Evolutionary conservation across 2,113 vertebrate genomes (phyloP), one percentile per base, ranked within the genome.

Genomic region (Acinonyx jubatus): DNA sequence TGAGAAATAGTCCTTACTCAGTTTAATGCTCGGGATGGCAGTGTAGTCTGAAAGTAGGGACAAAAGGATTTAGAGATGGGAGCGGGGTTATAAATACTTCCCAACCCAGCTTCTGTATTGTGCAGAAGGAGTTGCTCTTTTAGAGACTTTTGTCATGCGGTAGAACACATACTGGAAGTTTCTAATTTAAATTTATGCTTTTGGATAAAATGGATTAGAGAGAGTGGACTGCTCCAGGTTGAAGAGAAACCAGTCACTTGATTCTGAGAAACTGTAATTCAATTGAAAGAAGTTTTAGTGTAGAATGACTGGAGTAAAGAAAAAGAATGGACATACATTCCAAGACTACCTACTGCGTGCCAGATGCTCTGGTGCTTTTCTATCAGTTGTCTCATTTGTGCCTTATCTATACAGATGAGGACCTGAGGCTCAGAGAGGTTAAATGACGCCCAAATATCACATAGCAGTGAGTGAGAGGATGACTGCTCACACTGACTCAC

Each of bases 171-270:
- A 55, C 21, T 81, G 68, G 21, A 81, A 4, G 45, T 88, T 93
- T 95, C 63, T 86, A 57, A 73, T 84, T 68, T 80, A 91, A 71
- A 55, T 88, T 33, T 91, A 33, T 74, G 48, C 71, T 91, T 94
- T 91, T 91, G 41, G 82, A 76, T 76, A 65, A 91, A 93, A 61
- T 84, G 38, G 18, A 45, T 66, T 79, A 73, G 55, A 73, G 50
- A 48, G 27, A 55, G 45, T 87, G 65, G 71, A 45, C 78, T 97
- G 78, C 29, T 92, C 31, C 4, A 87, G 74, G 11, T 61, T 96
- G 79, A 82, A 36, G 68, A 68, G 50, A 87, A 89, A 21, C 23
- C 85, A 23, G 11, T 74, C 50, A 45, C 25, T n/a, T 48, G 69
- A 82, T 74, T 79, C 63, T 89, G 68, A 82, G 29, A 38, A 82